Evolutionary conservation across 2,797 vertebrate species (phyloP), one percentile per base, ranked within the genome.

Genomic region (Labeo calbasu): DNA sequence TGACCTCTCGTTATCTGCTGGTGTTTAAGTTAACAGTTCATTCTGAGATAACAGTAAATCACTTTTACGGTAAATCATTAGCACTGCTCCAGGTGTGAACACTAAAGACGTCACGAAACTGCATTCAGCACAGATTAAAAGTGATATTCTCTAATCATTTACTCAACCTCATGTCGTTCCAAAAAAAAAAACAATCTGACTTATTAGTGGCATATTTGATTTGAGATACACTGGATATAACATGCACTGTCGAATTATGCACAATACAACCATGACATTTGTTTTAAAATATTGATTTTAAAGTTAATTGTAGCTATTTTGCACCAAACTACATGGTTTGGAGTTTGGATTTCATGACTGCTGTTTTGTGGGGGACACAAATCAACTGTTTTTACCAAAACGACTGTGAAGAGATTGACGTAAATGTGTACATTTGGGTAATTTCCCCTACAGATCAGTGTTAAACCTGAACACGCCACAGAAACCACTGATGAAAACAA

Each of bases 21-120:
- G 25, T 66, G 77, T 53, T 36, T 53, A 63, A 28, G 63, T 53
- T 68, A 21, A 51, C 46, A 68, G 63, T 51, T 68, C 46, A 53
- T 10, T 32, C 17, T 14, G 23, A 79, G 77, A 79, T 36, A 51
- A 50, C 50, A 12, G 5, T 9, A 5, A 10, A 19, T 19, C 1
- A 0, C 48, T 50, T 46, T 25, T 6, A 61, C 21, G 65, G 14
- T 21, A 66, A 79, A 48, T 51, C 53, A 76, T 10, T 11, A 15
- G 3, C 32, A 28, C 61, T 28, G 13, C 61, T 63, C 25, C 13
- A 40, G 19, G 12, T 57, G 51, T 57, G 19, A 5, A 76, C 17
- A 1, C 7, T 40, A 40, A 15, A 76, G 13, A 57, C 72, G 7
- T 40, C 51, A 76, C 4, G 21, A 76, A 40, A 53, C 48, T 32